phyloP scores from a whole-genome alignment of 1,140 invertebrate genomes.

The Drosophila yakuba region DNA sequence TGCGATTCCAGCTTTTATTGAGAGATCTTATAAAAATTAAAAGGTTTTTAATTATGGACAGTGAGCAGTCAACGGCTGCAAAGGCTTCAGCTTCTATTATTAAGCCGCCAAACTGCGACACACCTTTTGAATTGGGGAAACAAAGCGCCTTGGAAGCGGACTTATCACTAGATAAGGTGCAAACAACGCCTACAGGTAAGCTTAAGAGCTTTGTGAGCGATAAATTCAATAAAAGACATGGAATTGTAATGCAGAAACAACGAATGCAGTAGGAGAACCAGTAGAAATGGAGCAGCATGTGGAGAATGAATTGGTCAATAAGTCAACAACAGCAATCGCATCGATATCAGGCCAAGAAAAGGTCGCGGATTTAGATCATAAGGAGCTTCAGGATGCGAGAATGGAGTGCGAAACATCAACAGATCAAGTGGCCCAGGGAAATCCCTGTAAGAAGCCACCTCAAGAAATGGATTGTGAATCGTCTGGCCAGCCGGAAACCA shows the following conservation, averaged over 20 bases:
- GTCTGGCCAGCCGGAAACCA: not conserved
- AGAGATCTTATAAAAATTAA: not conserved
- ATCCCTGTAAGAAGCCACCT: not conserved
- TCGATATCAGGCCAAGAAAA: not conserved
- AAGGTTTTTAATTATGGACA: constrained; percentile 23
- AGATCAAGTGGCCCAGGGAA: not conserved
- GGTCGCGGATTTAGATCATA: not conserved
- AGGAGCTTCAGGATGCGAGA: not conserved
- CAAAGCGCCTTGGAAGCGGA: not conserved
- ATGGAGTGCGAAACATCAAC: constrained; percentile 20
- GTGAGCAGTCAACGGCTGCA: constrained; percentile 27
- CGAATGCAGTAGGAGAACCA: not conserved
- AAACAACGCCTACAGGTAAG: constrained; percentile 39
- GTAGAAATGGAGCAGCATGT: constrained; percentile 3
- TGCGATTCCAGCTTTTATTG: not conserved
- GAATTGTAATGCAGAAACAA: constrained; percentile 4
- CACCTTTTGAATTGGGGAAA: not conserved
- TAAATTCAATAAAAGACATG: constrained; percentile 2
- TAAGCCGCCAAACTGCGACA: not conserved
- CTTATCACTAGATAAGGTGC: constrained; percentile 23
- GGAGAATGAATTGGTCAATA: not conserved
- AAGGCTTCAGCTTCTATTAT: not conserved
- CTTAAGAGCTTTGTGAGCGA: constrained; percentile 1
- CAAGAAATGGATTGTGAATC: constrained; percentile 31
- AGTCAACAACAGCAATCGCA: constrained; percentile 4